phyloP scores from a whole-genome alignment of 2,113 vertebrate genomes.

The Microtus oregoni region DNA sequence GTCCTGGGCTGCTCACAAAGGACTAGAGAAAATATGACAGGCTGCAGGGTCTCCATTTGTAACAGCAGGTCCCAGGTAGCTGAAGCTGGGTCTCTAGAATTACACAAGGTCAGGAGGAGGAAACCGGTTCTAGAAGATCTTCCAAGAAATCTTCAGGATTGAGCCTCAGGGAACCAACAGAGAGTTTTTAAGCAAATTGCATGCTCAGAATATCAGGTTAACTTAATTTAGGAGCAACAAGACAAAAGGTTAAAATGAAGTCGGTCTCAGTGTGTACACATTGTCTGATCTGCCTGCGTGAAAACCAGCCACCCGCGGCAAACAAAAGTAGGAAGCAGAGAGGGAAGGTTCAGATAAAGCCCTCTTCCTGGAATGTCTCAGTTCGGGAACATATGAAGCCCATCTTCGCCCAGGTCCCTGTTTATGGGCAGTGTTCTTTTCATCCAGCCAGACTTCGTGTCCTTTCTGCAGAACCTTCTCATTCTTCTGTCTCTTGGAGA shows the following conservation, averaged over 20 bases:
- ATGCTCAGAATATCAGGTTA: not conserved
- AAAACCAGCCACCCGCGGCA: not conserved
- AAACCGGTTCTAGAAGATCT: not conserved
- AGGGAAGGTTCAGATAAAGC: not conserved
- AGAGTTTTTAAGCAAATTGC: not conserved
- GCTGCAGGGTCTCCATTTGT: not conserved
- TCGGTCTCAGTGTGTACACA: not conserved
- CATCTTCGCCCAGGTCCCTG: not conserved
- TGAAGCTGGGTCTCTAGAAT: not conserved
- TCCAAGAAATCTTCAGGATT: not conserved
- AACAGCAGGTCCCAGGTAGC: not conserved
- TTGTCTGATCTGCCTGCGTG: not conserved
- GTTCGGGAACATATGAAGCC: not conserved
- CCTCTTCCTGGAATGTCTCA: not conserved
- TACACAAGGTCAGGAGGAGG: not conserved
- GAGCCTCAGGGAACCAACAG: not conserved
- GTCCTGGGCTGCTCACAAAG: not conserved
- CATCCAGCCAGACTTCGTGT: not conserved
- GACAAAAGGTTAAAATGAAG: not conserved
- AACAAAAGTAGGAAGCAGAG: not conserved
- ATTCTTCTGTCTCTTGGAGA: not conserved
- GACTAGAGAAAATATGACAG: not conserved
- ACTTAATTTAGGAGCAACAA: not conserved
- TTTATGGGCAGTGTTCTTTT: not conserved
- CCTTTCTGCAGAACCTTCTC: not conserved